Base-by-base conservation (phyloP, 1,140 invertebrate genomes). In the Ericerus pela region DNA sequence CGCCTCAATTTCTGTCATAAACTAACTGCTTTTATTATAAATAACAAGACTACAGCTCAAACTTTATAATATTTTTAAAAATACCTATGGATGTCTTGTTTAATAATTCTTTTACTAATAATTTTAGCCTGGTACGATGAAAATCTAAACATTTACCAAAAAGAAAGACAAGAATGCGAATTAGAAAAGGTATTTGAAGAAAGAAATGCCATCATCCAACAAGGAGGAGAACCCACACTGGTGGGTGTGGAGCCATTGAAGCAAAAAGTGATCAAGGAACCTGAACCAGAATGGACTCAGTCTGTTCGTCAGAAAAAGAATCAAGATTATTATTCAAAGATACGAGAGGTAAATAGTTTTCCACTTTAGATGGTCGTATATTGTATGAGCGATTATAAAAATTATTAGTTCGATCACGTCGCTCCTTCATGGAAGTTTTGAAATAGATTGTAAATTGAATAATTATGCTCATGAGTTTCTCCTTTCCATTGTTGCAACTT, bases 41-140 rank as follows among this genome's bases (percentile, higher is more conserved):
- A n/a, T n/a, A n/a, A n/a, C n/a, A n/a, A n/a, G n/a, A n/a, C n/a
- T n/a, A n/a, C n/a, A n/a, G n/a, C n/a, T n/a, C n/a, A n/a, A n/a
- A n/a, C n/a, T n/a, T n/a, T n/a, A n/a, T n/a, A n/a, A n/a, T n/a
- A n/a, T n/a, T n/a, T n/a, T n/a, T n/a, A n/a, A n/a, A n/a, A n/a
- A n/a, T n/a, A n/a, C n/a, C n/a, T n/a, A n/a, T n/a, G n/a, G n/a
- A n/a, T n/a, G n/a, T n/a, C n/a, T n/a, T n/a, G n/a, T n/a, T n/a
- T n/a, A n/a, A n/a, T n/a, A n/a, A n/a, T n/a, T n/a, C n/a, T n/a
- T n/a, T n/a, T n/a, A n/a, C n/a, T n/a, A n/a, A n/a, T n/a, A n/a
- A n/a, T 47, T 58, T 30, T 57, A 93, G 89, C 89, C 55, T 93
- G 89, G 88, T 93, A 94, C 73, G 89, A 94, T 75, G 78, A 79